Base-by-base conservation (phyloP, 2,113 vertebrate species). In the Xenotilapia flavipinnis region DNA sequence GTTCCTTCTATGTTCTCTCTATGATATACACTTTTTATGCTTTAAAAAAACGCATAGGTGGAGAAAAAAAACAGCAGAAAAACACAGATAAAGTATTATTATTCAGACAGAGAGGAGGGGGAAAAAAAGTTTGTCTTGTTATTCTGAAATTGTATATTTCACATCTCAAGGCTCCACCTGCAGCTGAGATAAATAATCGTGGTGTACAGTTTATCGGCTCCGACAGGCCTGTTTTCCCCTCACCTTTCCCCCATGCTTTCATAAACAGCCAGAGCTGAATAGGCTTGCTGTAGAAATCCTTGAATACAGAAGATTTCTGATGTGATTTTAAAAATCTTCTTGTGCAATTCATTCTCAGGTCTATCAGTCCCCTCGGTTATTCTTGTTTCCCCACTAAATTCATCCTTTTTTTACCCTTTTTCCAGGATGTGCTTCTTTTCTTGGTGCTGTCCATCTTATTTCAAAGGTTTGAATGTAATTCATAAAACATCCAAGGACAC, bases 401-500 rank as follows among this genome's bases (percentile, higher is more conserved):
- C 6, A 13, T 6, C 47, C 23, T 2, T 79, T 82, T 28, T 54
- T 55, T 38, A 36, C 31, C 17, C 31, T 49, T 68, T 65, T 65
- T 70, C n/a, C 6, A 8, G 8, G 38, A 84, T 80, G 62, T 80
- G 15, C 4, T 21, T 79, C 7, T 83, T 81, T 42, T 75, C 33
- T 79, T 51, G 81, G 55, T 49, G 81, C 23, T 3, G 8, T 40
- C 65, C 10, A 36, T 81, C 77, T 81, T 79, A 42, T 90, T 87
- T 86, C 83, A 65, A 68, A 84, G 58, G 70, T 87, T 82, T 89
- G 80, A 47, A 13, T 88, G 31, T 77, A 85, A 92, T 89, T 86
- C 81, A 92, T 91, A 90, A 93, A 93, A 94, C 88, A 95, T 92
- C 86, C 89, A 93, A 94, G 92, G 86, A 87, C 88, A 86, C 80